phyloP scores from a whole-genome alignment of 1,140 invertebrate genomes.

The Chymomyza costata region DNA sequence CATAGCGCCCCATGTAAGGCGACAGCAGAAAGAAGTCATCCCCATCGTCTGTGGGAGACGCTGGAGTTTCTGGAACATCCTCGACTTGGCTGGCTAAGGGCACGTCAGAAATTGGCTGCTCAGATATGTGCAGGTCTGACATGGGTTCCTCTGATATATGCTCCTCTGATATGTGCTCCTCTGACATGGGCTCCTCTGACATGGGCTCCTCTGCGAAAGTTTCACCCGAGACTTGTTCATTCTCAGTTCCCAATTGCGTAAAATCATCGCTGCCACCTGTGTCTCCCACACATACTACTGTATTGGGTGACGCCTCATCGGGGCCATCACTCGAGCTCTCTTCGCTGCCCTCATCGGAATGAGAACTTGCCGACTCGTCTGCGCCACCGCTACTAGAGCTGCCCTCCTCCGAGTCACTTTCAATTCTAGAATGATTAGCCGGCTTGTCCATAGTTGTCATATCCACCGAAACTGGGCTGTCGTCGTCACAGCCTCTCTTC shows the following conservation, averaged over 20 bases:
- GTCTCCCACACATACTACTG: slow-evolving; percentile 25
- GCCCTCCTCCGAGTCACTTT: not conserved
- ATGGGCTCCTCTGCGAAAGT: too few relatives aligned
- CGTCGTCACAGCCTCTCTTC: slow-evolving; percentile 9
- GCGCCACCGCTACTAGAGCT: slow-evolving; percentile 11
- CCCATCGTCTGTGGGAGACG: slow-evolving; percentile 44
- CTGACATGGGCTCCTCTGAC: not conserved
- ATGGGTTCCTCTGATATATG: too few relatives aligned
- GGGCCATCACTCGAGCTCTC: not conserved
- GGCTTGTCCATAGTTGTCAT: not conserved
- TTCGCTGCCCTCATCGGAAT: slow-evolving; percentile 17
- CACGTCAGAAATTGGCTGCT: slow-evolving; percentile 9
- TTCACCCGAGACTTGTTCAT: not conserved
- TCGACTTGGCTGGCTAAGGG: slow-evolving; percentile 1
- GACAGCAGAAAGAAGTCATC: slow-evolving; percentile 21
- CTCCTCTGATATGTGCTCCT: slow-evolving; percentile 7
- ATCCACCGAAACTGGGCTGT: slow-evolving; percentile 29
- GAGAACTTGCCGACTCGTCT: slow-evolving; percentile 11
- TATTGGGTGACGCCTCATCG: slow-evolving; percentile 24
- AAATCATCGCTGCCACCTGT: not conserved
- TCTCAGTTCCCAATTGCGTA: not conserved
- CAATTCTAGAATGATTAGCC: too few relatives aligned
- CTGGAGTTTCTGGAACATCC: slow-evolving; percentile 35
- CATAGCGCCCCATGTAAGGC: slow-evolving; percentile 12
- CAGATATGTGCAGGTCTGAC: not conserved